phyloP scores from a whole-genome alignment of 2,797 vertebrate genomes.

The Falco biarmicus region DNA sequence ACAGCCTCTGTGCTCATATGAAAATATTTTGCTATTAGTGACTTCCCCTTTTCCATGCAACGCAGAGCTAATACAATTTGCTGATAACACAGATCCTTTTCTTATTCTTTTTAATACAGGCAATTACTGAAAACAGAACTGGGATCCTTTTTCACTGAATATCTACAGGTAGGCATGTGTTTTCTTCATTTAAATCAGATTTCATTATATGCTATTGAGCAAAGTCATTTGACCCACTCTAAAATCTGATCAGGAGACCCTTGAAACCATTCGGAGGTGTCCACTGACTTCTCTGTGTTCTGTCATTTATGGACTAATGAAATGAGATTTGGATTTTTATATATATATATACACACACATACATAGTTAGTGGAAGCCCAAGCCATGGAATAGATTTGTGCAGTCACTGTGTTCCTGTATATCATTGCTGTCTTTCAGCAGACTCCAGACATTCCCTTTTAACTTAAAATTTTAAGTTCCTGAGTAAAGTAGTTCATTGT shows the following conservation, averaged over 20 bases:
- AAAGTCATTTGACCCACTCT: neutral
- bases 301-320: neutral
- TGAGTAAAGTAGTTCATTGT: neutral
- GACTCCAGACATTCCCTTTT: neutral
- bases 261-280: neutral
- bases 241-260: neutral
- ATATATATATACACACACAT: neutral
- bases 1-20: neutral
- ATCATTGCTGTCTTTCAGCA: neutral
- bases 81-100: constrained; percentile 2
- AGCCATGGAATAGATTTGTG: neutral
- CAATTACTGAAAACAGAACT: constrained; percentile 96
- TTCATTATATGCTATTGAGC: neutral
- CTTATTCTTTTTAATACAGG: constrained; percentile 73
- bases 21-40: neutral
- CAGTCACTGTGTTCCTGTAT: neutral
- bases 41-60: neutral
- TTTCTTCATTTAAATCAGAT: neutral
- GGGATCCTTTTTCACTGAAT: constrained; percentile 97
- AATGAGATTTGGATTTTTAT: neutral
- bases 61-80: neutral
- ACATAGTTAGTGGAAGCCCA: neutral
- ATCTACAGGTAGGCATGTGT: constrained; percentile 88
- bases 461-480: neutral
- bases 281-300: neutral